phyloP scores from a whole-genome alignment of 2,888 invertebrate genomes.

The Epistrophella euchroma region DNA sequence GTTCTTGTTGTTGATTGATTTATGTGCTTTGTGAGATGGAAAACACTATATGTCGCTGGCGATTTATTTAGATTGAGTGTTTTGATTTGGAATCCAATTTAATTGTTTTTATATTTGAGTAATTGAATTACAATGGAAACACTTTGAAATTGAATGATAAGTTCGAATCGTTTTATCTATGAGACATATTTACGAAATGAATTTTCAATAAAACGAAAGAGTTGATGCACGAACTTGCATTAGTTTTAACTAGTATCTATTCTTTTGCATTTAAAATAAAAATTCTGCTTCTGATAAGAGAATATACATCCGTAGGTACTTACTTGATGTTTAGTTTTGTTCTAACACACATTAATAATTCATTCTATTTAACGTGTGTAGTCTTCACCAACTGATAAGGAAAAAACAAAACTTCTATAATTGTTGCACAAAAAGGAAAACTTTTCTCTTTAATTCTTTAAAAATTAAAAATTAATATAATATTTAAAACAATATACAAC shows the following conservation, averaged over 20 bases:
- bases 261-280: too few relatives aligned
- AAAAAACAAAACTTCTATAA: slow-evolving; percentile 27
- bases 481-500: slow-evolving; percentile 67
- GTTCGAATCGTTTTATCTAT: not conserved
- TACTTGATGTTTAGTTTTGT: too few relatives aligned
- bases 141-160: slow-evolving; percentile 44
- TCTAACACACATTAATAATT: too few relatives aligned
- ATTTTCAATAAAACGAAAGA: not conserved
- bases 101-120: slow-evolving; percentile 44
- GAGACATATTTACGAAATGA: not conserved
- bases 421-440: slow-evolving; percentile 73
- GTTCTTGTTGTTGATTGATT: slow-evolving; percentile 65
- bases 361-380: too few relatives aligned
- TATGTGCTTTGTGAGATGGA: slow-evolving; percentile 69
- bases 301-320: too few relatives aligned
- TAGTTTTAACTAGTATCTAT: too few relatives aligned
- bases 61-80: slow-evolving; percentile 73
- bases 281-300: too few relatives aligned
- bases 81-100: slow-evolving; percentile 60
- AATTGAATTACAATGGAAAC: slow-evolving; percentile 53
- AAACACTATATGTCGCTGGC: slow-evolving; percentile 63
- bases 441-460: slow-evolving; percentile 67
- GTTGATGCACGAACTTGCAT: not conserved
- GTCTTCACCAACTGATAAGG: too few relatives aligned
- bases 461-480: slow-evolving; percentile 51